A percentile compares a stretch with the other conserved stretches of the same genome.
Evolutionary conservation across 2,113 vertebrate genomes (phyloP).

Genomic region (Erythrocebus patas): DNA sequence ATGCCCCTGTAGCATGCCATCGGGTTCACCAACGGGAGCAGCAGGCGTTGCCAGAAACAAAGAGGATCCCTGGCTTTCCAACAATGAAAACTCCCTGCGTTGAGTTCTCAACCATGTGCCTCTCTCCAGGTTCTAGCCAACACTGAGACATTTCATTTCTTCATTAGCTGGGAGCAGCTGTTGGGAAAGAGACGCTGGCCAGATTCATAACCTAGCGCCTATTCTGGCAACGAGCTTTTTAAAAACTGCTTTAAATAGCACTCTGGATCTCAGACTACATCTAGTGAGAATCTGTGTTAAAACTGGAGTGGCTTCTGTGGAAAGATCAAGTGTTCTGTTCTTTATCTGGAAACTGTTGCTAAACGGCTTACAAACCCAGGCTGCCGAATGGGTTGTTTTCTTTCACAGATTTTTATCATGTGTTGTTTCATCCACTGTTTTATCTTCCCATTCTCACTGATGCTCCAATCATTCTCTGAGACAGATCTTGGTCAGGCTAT

Average conservation of each 20-base stretch:
- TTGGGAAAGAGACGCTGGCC: neutral
- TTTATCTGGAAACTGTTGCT: neutral
- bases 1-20: slow-evolving; percentile 22
- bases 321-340: neutral
- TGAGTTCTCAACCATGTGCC: slow-evolving; percentile 4
- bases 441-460: neutral
- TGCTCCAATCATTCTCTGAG: neutral
- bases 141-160: neutral
- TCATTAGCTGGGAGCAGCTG: slow-evolving; percentile 44
- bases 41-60: neutral
- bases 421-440: neutral
- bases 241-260: neutral
- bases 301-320: neutral
- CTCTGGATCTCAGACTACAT: neutral
- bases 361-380: neutral
- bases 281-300: neutral
- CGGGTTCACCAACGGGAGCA: slow-evolving; percentile 49
- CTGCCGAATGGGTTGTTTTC: neutral
- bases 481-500: neutral
- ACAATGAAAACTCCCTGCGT: neutral
- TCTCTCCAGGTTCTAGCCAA: neutral
- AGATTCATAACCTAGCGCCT: neutral
- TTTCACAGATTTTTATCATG: neutral
- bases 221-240: neutral
- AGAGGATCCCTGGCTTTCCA: neutral